Percentiles rank a stretch among this genome's conserved stretches.
Evolutionary conservation across 2,113 vertebrate species (phyloP).

Genomic region (Glaucomys volans): DNA sequence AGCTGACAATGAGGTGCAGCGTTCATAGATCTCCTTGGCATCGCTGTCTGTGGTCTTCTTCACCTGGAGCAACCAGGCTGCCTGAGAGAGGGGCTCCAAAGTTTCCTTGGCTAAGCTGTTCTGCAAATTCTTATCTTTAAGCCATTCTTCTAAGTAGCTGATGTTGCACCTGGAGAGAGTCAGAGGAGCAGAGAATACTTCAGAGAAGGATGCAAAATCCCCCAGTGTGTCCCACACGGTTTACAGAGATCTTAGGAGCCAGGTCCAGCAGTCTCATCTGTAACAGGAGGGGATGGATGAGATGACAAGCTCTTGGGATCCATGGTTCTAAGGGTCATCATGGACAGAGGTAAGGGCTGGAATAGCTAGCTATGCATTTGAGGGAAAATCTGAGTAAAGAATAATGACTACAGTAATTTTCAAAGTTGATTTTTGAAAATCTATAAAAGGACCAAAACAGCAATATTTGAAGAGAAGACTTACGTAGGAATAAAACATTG

Average conservation of each 20-base stretch:
- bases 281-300: background rate
- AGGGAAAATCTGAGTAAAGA: background rate
- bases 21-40: constrained; percentile 92
- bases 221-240: background rate
- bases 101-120: constrained; percentile 92
- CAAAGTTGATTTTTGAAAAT: background rate
- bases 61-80: constrained; percentile 97
- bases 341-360: background rate
- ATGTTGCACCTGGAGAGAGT: constrained; percentile 93
- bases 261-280: background rate
- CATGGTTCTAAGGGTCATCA: background rate
- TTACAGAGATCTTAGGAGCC: background rate
- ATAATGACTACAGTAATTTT: background rate
- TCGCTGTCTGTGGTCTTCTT: constrained; percentile 97
- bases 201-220: background rate
- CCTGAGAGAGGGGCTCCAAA: constrained; percentile 94
- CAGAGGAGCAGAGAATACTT: constrained; percentile 37
- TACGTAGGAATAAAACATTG: background rate
- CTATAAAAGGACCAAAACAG: background rate
- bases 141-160: constrained; percentile 98
- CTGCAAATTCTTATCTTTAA: constrained; percentile 95
- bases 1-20: constrained; percentile 92
- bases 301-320: background rate
- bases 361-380: background rate
- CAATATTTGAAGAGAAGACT: constrained; percentile 2